These are phyloP conservation scores for Actinia tenebrosa DNA, from an alignment of 64 coral and sea anemone genomes.

Conservation along the genomic window DNA sequence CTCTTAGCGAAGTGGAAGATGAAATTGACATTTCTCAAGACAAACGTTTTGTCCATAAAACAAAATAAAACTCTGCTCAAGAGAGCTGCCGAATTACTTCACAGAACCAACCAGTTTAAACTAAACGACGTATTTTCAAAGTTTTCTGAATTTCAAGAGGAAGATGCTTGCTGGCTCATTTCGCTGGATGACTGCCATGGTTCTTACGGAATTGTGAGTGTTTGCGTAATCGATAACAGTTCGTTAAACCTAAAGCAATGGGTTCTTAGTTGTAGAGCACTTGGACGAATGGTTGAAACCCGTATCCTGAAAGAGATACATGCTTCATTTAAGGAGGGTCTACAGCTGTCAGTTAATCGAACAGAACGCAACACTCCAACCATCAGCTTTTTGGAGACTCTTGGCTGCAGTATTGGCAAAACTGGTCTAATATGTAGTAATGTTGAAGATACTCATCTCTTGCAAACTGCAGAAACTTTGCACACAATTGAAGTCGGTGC, in stretches of 20 bases:
- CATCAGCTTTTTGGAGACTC: background rate
- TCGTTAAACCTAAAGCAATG: background rate
- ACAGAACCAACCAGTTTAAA: constrained; percentile 6
- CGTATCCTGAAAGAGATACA: background rate
- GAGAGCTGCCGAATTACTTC: background rate
- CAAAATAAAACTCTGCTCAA: background rate
- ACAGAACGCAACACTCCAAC: background rate
- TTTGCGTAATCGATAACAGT: background rate
- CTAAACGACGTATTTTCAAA: background rate
- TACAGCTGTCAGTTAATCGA: background rate
- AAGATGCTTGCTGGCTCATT: background rate
- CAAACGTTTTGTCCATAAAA: background rate
- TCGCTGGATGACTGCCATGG: background rate
- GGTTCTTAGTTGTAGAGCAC: constrained; percentile 1
- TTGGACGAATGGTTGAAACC: background rate
- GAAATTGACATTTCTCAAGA: background rate
- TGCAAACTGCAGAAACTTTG: background rate
- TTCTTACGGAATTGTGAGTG: background rate
- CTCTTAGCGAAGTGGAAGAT: background rate
- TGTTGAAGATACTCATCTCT: background rate
- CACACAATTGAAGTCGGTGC: background rate
- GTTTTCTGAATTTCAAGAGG: background rate
- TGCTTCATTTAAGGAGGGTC: background rate
- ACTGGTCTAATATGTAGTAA: background rate
- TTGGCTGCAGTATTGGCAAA: background rate